A percentile compares a stretch with the other conserved stretches of the same genome.
Evolutionary conservation across 2,113 vertebrate genomes (phyloP).

Genomic region (Turnix velox): DNA sequence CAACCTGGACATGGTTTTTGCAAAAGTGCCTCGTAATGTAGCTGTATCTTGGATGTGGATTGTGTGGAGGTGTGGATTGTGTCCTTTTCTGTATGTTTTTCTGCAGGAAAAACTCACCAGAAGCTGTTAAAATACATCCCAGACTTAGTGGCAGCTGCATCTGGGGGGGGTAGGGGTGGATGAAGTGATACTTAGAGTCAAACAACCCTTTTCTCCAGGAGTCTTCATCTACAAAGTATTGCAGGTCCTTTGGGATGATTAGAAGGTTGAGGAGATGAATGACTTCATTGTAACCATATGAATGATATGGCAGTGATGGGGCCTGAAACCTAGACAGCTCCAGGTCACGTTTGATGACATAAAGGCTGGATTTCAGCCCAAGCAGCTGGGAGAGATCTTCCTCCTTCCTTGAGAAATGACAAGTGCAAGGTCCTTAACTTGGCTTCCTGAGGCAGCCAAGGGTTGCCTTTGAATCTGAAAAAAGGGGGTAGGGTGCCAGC

Average conservation of each 20-base stretch:
- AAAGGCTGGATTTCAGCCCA: slow-evolving; percentile 27
- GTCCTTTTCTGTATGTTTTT: neutral
- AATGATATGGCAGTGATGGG: neutral
- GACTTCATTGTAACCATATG: slow-evolving; percentile 25
- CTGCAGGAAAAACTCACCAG: neutral
- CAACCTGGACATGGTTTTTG: neutral
- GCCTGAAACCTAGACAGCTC: slow-evolving; percentile 43
- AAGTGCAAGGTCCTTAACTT: neutral
- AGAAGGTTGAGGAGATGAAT: slow-evolving; percentile 59
- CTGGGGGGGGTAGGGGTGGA: too few relatives aligned
- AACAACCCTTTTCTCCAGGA: neutral
- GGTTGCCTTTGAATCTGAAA: neutral
- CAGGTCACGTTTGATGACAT: slow-evolving; percentile 57
- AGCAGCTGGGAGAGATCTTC: slow-evolving; percentile 9
- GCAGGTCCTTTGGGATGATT: slow-evolving; percentile 30
- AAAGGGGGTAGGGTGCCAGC: neutral
- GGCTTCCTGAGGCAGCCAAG: neutral
- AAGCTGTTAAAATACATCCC: neutral
- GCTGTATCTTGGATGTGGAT: neutral
- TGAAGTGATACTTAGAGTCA: neutral
- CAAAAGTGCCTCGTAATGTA: neutral
- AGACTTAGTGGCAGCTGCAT: neutral
- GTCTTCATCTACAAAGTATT: neutral
- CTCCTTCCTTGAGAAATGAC: slow-evolving; percentile 15
- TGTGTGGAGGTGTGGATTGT: neutral